These are phyloP conservation scores for Chaetodon trifasciatus DNA, from an alignment of 2,797 vertebrate genomes.

Conservation along the genomic window DNA sequence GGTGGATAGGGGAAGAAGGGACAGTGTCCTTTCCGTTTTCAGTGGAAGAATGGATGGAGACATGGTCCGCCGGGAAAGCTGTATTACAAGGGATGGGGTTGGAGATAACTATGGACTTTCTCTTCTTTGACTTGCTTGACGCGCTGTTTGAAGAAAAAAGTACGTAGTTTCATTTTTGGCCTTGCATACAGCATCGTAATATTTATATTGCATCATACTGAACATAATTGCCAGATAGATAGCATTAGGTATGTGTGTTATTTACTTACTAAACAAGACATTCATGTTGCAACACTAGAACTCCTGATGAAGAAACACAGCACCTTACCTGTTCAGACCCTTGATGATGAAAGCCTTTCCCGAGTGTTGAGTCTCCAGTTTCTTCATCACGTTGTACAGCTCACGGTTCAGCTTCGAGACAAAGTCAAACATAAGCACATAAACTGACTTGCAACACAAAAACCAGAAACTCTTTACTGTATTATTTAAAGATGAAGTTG, in stretches of 20 bases:
- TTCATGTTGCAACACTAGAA: neutral
- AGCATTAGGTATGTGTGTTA: neutral
- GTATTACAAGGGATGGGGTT: conserved; percentile 90
- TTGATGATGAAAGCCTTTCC: conserved; percentile 94
- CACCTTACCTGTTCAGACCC: conserved; percentile 88
- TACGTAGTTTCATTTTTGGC: neutral
- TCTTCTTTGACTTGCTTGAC: conserved; percentile 83
- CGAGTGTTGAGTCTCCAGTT: conserved; percentile 94
- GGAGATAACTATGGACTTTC: conserved; percentile 92
- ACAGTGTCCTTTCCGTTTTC: conserved; percentile 62
- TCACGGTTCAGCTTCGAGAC: conserved; percentile 90
- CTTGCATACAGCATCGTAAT: neutral
- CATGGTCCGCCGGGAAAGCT: conserved; percentile 79
- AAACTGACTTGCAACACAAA: neutral
- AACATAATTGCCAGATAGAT: neutral
- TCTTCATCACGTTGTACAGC: conserved; percentile 96
- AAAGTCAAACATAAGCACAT: conserved; percentile 12
- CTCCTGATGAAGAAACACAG: neutral
- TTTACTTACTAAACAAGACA: neutral
- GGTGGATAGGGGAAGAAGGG: conserved; percentile 30
- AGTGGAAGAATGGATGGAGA: conserved; percentile 63
- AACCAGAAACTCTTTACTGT: neutral
- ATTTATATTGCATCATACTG: neutral
- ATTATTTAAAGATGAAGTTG: neutral
- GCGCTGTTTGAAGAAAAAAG: conserved; percentile 34